Base-by-base conservation (phyloP, 2,113 vertebrate genomes). In the Dendrocopos noguchii region DNA sequence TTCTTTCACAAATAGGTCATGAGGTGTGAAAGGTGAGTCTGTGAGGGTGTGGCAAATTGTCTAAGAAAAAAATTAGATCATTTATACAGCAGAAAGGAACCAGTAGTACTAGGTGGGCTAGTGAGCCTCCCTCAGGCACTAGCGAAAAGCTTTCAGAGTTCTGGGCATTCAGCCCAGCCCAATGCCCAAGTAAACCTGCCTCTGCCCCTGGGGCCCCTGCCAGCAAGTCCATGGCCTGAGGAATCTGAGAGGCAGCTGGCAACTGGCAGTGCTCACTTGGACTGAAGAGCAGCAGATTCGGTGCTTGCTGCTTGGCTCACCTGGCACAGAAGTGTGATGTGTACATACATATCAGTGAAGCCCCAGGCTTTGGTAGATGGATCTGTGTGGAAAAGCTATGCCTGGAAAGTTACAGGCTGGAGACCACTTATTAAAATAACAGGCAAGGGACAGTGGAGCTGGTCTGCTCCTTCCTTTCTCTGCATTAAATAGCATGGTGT, bases 341-440 rank as follows among this genome's bases (percentile, higher is more conserved):
- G 46, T 36, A 55, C 85, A 78, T 8, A 20, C 9, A 8, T 2
- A 67, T 4, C 65, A 70, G 68, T 29, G 18, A 94, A 85, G 27
- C 20, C 31, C 25, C 11, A 11, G 28, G 56, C 13, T 46, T 64
- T 60, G 29, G 52, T 31, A 60, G 65, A 12, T 50, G 28, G 36
- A 31, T 74, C 42, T 77, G 8, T 6, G 6, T 15, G 50, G 73
- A 78, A 93, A 85, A 93, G 52, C 39, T 84, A 9, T 46, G 28
- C 20, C 57, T 74, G 24, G 27, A 44, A 90, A 92, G 52, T 6
- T 83, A 46, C 28, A 80, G 74, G 47, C 10, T 84, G 39, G 59
- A 50, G 44, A 65, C 34, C 18, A 34, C n/a, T 87, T 92, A 70
- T 81, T 91, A 70, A 91, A 84, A 71, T 74, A 81, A 87, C 33